phyloP scores from a whole-genome alignment of 2,113 vertebrate species.

The Otus sunia region DNA sequence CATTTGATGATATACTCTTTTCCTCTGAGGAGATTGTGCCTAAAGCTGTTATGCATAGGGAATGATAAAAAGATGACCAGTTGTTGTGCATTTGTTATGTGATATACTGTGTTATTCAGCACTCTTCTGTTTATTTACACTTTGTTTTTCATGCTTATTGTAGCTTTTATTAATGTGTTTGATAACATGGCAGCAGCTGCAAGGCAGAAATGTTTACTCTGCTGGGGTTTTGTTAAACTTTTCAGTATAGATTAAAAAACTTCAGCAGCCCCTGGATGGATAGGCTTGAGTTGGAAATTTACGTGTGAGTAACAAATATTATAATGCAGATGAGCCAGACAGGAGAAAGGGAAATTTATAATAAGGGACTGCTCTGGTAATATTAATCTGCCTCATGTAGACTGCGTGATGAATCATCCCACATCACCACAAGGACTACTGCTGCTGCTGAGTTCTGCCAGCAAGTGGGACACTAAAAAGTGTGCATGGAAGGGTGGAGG shows the following conservation, averaged over 20 bases:
- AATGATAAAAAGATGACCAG: neutral
- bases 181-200: conserved; percentile 7
- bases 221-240: neutral
- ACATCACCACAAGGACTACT: neutral
- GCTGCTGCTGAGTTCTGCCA: neutral
- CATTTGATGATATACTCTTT: neutral
- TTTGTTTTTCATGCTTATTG: neutral
- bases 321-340: conserved; percentile 15
- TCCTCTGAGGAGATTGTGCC: neutral
- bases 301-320: neutral
- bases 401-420: conserved; percentile 23
- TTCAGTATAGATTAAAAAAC: conserved; percentile 27
- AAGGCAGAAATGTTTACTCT: neutral
- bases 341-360: conserved; percentile 34
- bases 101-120: neutral
- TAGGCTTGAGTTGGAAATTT: conserved; percentile 13
- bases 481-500: neutral
- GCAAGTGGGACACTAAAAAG: neutral
- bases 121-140: neutral
- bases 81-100: neutral
- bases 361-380: neutral
- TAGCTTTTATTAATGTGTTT: conserved; percentile 20
- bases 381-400: conserved; percentile 37
- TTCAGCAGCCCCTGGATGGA: neutral
- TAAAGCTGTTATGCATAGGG: neutral